Evolutionary conservation across 2,113 vertebrate species (phyloP).

Genomic region (Haplochromis vanheusdeni): DNA sequence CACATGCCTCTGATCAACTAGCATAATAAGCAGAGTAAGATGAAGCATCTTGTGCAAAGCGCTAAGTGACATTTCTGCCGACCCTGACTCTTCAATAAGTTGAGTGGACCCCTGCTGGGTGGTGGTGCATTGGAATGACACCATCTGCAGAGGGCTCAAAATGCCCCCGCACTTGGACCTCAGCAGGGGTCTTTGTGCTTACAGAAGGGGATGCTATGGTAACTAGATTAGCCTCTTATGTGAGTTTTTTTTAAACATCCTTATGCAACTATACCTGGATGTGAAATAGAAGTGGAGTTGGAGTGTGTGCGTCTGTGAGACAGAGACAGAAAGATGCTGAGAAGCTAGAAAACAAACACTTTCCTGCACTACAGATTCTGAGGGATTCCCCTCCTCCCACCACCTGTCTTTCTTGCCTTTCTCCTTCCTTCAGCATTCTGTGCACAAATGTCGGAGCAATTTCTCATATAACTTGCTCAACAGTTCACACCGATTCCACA

Average conservation of each 20-base stretch:
- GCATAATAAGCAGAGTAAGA: conserved; percentile 3
- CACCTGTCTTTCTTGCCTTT: not conserved
- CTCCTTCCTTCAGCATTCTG: not conserved
- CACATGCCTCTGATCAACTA: not conserved
- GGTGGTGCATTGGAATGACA: conserved; percentile 8
- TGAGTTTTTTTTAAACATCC: not conserved
- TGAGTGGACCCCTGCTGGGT: conserved; percentile 20
- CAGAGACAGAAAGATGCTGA: not conserved
- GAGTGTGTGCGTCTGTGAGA: not conserved
- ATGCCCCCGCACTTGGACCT: conserved; percentile 20
- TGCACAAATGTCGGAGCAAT: not conserved
- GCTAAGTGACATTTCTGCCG: not conserved
- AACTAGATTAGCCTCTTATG: conserved; percentile 12
- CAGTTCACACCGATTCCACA: not conserved
- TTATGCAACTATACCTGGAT: not conserved
- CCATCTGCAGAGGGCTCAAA: conserved; percentile 21
- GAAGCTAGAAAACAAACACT: not conserved
- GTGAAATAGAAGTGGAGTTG: not conserved
- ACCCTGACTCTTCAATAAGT: conserved; percentile 12
- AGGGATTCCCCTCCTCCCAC: conserved; percentile 4
- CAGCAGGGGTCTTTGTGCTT: conserved; percentile 11
- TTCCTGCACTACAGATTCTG: not conserved
- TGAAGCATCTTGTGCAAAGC: conserved; percentile 17
- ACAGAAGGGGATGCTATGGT: conserved; percentile 33
- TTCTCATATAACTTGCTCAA: conserved; percentile 21